A percentile compares a stretch with the other conserved stretches of the same genome.
These are phyloP conservation scores for Buathra laborator DNA, from an alignment of 2,888 invertebrate species.

Conservation along the genomic window DNA sequence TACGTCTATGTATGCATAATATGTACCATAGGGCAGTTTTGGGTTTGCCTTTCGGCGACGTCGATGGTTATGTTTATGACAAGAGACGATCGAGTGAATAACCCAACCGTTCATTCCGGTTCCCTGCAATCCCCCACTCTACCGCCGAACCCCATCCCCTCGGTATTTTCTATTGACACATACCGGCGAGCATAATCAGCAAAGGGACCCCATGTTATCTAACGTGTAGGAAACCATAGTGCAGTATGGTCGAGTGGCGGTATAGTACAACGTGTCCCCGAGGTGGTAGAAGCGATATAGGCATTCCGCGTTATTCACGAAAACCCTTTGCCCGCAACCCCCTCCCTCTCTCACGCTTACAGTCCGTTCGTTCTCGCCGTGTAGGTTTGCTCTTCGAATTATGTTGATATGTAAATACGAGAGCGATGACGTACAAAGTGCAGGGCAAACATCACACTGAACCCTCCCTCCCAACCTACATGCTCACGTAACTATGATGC, in stretches of 20 bases:
- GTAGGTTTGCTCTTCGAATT: slow-evolving; percentile 60
- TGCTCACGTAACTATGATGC: slow-evolving; percentile 10
- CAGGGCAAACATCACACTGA: slow-evolving; percentile 49
- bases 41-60: background rate
- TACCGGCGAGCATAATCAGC: slow-evolving; percentile 11
- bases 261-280: background rate
- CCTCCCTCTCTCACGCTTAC: background rate
- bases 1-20: background rate
- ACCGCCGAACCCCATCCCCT: background rate
- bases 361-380: slow-evolving; percentile 21
- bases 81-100: background rate
- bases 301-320: slow-evolving; percentile 1
- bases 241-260: background rate
- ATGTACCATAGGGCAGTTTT: background rate
- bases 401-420: slow-evolving; percentile 62
- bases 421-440: slow-evolving; percentile 55
- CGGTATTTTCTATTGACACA: slow-evolving; percentile 5
- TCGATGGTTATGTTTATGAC: background rate
- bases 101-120: background rate
- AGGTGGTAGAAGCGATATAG: slow-evolving; percentile 2
- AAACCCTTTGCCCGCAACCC: background rate
- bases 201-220: slow-evolving; percentile 2
- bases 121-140: no score
- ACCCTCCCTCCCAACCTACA: background rate
- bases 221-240: background rate